Evolutionary conservation across 2,113 vertebrate species (phyloP).

Genomic region (Callipepla californica): DNA sequence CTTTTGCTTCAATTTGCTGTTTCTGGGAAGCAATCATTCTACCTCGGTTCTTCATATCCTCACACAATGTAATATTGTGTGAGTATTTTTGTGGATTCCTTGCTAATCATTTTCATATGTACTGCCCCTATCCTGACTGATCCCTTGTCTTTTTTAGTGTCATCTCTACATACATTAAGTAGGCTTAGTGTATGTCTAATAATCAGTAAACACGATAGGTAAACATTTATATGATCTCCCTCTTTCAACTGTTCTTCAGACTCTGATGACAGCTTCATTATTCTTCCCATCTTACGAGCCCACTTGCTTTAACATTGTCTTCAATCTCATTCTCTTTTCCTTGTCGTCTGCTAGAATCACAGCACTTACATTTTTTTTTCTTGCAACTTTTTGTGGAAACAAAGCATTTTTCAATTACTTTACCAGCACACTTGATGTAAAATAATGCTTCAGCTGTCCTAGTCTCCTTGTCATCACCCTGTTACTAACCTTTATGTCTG

Average conservation of each 20-base stretch:
- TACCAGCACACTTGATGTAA: not conserved
- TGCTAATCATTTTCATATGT: not conserved
- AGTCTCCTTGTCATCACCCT: not conserved
- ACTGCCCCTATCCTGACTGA: not conserved
- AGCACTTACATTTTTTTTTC: not conserved
- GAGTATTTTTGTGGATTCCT: not conserved
- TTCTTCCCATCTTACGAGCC: not conserved
- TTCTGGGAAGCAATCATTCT: not conserved
- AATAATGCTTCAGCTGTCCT: not conserved
- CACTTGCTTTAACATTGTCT: not conserved
- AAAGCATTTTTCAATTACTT: not conserved
- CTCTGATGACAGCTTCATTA: not conserved
- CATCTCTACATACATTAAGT: not conserved
- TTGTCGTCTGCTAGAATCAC: not conserved
- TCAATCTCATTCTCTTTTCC: not conserved
- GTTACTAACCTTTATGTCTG: not conserved
- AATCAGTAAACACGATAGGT: not conserved
- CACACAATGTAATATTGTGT: not conserved
- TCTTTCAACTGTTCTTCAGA: not conserved
- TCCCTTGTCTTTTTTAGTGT: not conserved
- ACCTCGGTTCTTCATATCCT: not conserved
- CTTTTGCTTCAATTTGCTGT: not conserved
- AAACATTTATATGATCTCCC: not conserved
- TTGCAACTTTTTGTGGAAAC: not conserved
- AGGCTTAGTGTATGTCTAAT: not conserved